Conservation (phyloP, 1,140 invertebrate genomes). For the Drosophila hydei region DNA sequence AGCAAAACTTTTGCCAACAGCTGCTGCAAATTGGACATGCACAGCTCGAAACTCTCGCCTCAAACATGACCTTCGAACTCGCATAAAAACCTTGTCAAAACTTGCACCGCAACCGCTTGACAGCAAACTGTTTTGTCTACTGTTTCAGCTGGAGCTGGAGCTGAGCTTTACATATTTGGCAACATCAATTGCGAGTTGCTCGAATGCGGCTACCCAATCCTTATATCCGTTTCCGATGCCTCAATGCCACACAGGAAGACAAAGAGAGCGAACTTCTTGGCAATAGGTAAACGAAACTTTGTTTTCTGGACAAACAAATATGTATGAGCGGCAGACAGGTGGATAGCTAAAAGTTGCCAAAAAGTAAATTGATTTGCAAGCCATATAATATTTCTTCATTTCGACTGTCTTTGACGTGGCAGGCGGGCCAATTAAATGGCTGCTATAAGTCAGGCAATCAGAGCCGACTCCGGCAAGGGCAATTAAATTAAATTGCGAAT, state of each 20-base stretch:
- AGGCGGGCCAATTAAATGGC: slow-evolving; percentile 67
- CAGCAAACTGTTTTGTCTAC: slow-evolving; percentile 59
- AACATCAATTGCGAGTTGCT: slow-evolving; percentile 57
- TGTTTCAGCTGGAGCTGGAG: slow-evolving; percentile 12
- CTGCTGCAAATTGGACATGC: slow-evolving; percentile 14
- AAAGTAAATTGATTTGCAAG: slow-evolving; percentile 75
- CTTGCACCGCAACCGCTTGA: slow-evolving; percentile 61
- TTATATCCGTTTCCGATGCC: slow-evolving; percentile 15
- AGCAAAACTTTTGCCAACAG: neutral
- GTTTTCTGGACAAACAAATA: slow-evolving; percentile 70
- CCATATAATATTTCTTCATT: slow-evolving; percentile 65
- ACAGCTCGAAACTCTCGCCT: neutral
- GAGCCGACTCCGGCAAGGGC: slow-evolving; percentile 33
- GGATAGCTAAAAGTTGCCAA: slow-evolving; percentile 50
- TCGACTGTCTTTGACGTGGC: slow-evolving; percentile 66
- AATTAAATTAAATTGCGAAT: slow-evolving; percentile 64
- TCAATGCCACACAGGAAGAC: neutral
- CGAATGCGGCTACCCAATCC: slow-evolving; percentile 15
- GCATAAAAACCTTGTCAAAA: slow-evolving; percentile 31
- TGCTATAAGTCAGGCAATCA: slow-evolving; percentile 69
- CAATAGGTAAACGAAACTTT: slow-evolving; percentile 76
- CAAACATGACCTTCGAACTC: slow-evolving; percentile 2
- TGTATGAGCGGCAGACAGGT: slow-evolving; percentile 52
- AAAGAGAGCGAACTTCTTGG: slow-evolving; percentile 28
- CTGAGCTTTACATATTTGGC: slow-evolving; percentile 42